A percentile compares a stretch with the other conserved stretches of the same genome.
Evolutionary conservation across 2,888 invertebrate species (phyloP).

Genomic region (Pyrrhosoma nymphula): DNA sequence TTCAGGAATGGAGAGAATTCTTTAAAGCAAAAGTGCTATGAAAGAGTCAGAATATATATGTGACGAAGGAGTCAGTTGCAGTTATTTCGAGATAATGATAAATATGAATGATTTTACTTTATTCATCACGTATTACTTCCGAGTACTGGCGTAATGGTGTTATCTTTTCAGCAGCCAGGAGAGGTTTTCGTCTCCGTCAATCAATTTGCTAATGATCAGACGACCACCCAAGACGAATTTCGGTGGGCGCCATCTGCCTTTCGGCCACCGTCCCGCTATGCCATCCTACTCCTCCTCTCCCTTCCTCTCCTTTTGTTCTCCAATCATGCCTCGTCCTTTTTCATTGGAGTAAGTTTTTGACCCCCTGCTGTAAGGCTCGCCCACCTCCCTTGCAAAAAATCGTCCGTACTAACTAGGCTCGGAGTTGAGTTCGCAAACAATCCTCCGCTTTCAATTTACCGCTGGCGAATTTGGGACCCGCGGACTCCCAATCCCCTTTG

Average conservation of each 20-base stretch:
- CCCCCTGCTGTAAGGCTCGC: not conserved
- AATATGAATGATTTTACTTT: not conserved
- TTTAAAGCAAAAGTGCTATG: too few species aligned
- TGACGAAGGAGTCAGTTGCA: too few species aligned
- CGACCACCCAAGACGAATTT: slow-evolving; percentile 1
- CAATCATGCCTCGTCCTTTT: not conserved
- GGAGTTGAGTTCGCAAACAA: not conserved
- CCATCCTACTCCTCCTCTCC: not conserved
- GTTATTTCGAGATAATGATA: too few species aligned
- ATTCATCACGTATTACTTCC: not conserved
- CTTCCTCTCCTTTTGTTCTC: not conserved
- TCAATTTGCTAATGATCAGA: not conserved
- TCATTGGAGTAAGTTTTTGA: not conserved
- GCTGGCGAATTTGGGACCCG: not conserved
- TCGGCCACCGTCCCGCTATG: not conserved
- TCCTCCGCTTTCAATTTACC: slow-evolving; percentile 1
- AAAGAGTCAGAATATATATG: too few species aligned
- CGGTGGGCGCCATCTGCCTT: not conserved
- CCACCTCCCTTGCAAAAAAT: not conserved
- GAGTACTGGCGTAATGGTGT: not conserved
- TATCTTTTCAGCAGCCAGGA: not conserved
- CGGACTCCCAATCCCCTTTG: not conserved
- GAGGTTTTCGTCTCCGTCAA: not conserved
- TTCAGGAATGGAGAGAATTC: too few species aligned
- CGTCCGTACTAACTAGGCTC: not conserved